phyloP scores from a whole-genome alignment of 2,797 vertebrate species.

The Acomys russatus region DNA sequence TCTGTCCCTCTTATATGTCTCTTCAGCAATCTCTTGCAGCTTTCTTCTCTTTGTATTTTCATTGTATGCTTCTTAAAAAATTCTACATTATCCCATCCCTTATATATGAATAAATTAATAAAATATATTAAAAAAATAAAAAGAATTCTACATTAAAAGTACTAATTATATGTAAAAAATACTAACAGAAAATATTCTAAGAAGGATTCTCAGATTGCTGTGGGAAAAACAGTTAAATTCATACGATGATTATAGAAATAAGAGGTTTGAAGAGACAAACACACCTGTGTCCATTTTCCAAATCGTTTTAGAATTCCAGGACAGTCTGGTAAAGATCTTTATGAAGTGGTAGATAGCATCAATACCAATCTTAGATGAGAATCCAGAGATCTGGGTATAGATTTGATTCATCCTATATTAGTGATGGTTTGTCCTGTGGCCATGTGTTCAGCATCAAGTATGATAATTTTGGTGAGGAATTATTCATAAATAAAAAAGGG shows the following conservation, averaged over 20 bases:
- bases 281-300: neutral
- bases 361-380: conserved; percentile 14
- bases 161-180: neutral
- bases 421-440: neutral
- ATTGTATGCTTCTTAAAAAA: neutral
- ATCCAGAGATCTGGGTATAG: neutral
- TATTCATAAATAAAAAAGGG: neutral
- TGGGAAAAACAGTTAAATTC: conserved; percentile 1
- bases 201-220: neutral
- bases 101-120: too few species aligned
- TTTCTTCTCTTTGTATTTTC: neutral
- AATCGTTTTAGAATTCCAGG: neutral
- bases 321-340: neutral
- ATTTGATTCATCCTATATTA: neutral
- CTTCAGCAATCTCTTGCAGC: neutral
- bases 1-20: neutral
- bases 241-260: neutral
- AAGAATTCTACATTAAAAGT: neutral
- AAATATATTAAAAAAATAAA: too few species aligned
- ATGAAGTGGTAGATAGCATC: neutral
- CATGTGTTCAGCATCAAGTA: neutral
- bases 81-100: neutral
- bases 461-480: neutral
- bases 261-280: neutral
- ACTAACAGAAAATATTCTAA: neutral